A percentile compares a stretch with the other conserved stretches of the same genome.
These are phyloP conservation scores for Paradisaea rubra DNA, from an alignment of 2,113 vertebrate genomes.

Conservation along the genomic window DNA sequence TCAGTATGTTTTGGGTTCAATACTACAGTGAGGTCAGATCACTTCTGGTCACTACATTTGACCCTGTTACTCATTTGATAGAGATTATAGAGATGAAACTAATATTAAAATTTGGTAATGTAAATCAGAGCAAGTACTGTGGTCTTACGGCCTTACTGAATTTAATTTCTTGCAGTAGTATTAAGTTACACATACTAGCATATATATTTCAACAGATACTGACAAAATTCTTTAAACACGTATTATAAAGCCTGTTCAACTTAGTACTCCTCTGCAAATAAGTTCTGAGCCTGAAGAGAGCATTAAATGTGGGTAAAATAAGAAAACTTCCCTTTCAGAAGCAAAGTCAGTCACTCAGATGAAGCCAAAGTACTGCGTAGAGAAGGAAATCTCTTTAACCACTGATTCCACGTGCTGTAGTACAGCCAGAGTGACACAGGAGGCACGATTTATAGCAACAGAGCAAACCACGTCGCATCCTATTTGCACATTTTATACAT, in stretches of 20 bases:
- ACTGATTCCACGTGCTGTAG: background rate
- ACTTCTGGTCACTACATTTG: background rate
- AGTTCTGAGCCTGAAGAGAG: background rate
- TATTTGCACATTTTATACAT: background rate
- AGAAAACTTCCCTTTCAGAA: background rate
- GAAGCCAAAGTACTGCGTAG: background rate
- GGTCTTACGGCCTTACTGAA: background rate
- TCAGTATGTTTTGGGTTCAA: background rate
- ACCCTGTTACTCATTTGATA: background rate
- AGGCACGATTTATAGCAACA: accelerated
- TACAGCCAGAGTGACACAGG: background rate
- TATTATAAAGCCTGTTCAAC: background rate
- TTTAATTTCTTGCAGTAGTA: background rate
- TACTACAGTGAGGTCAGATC: background rate
- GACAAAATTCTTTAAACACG: background rate
- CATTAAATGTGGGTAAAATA: background rate
- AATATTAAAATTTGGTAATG: background rate
- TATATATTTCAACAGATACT: background rate
- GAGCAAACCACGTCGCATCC: background rate
- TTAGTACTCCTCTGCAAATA: background rate
- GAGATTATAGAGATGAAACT: background rate
- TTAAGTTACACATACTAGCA: background rate
- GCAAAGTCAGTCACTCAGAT: background rate
- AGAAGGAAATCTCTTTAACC: background rate
- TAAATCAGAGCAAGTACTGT: background rate